Conservation (phyloP, 2,888 invertebrate genomes). For the Argyresthia goedartella region DNA sequence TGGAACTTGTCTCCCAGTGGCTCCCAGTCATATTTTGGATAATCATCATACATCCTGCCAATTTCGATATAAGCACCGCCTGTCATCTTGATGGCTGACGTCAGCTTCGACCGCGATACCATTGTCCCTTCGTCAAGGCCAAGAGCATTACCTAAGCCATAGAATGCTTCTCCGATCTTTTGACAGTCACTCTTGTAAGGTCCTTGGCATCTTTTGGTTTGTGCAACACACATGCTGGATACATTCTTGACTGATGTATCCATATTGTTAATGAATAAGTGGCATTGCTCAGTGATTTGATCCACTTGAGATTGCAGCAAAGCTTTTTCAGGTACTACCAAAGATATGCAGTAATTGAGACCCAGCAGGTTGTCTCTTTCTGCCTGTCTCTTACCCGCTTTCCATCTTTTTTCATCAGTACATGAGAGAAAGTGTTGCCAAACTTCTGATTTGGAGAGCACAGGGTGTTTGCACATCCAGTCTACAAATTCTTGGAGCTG, state of each 20-base stretch:
- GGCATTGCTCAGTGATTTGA: slow-evolving; percentile 85
- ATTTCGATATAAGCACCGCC: slow-evolving; percentile 92
- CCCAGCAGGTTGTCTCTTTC: slow-evolving; percentile 94
- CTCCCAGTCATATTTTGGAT: slow-evolving; percentile 91
- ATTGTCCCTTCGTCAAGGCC: slow-evolving; percentile 81
- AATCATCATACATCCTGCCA: slow-evolving; percentile 90
- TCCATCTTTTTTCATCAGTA: slow-evolving; percentile 98
- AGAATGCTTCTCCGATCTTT: slow-evolving; percentile 90
- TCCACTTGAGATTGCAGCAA: slow-evolving; percentile 82
- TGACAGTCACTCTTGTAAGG: slow-evolving; percentile 92
- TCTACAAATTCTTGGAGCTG: slow-evolving; percentile 97
- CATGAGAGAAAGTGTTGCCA: slow-evolving; percentile 98
- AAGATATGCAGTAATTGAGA: slow-evolving; percentile 90
- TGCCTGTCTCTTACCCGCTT: slow-evolving; percentile 93
- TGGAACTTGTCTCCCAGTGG: slow-evolving; percentile 92
- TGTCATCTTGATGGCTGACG: slow-evolving; percentile 85
- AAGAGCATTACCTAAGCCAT: slow-evolving; percentile 85
- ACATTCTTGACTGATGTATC: slow-evolving; percentile 90
- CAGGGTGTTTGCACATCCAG: slow-evolving; percentile 96
- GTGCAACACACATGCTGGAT: slow-evolving; percentile 84
- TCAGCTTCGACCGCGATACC: slow-evolving; percentile 75
- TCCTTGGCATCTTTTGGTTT: slow-evolving; percentile 88
- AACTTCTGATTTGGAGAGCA: slow-evolving; percentile 90
- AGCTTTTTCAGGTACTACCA: slow-evolving; percentile 86
- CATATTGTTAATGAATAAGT: slow-evolving; percentile 85